Evolutionary conservation across 2,113 vertebrate genomes (phyloP), one percentile per base, ranked within the genome.

Genomic region (Phycodurus eques): DNA sequence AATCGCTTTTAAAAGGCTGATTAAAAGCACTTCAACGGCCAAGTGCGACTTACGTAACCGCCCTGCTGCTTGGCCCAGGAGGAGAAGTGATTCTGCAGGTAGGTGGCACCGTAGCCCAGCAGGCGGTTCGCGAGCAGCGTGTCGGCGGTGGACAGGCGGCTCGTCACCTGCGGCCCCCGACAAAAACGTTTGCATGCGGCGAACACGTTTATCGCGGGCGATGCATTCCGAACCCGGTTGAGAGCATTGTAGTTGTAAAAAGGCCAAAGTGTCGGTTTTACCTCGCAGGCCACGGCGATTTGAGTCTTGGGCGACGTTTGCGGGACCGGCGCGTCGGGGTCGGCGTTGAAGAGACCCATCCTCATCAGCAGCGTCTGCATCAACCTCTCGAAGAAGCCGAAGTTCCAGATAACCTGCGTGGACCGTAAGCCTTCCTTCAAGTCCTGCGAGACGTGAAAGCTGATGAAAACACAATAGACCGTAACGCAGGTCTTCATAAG

Each of bases 281-380:
- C 85, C 51, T 98, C 95, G 74, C 93, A 92, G 0, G 91, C 80
- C 14, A 95, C 85, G 0, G 94, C 95, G 3, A 95, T 90, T 81
- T 93, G 90, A 0, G 80, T 82, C 53, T 88, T 76, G 15, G 84
- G 67, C 0, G 59, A 82, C 0, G 49, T 69, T 10, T 90, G 78
- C 0, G 88, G 85, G 4, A 81, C 84, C 1, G 64, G 86, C 9
- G 80, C 22, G 0, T 44, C 27, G 3, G 88, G 47, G 14, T 57
- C 9, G 5, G 57, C 1, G 57, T 4, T 17, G 63, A 22, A 12
- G 65, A 86, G 74, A 46, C 81, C 83, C 14, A 91, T 69, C 72
- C 27, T 80, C 0, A 1, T 11, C 4, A 95, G 80, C 62, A 94
- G 88, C 0, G 49, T 14, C 4, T 78, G 49, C 0, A 92, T 83